Percentiles rank a stretch among this genome's conserved stretches.
Conservation (phyloP, 2,888 invertebrate species). For the Adelognathus sp. region DNA sequence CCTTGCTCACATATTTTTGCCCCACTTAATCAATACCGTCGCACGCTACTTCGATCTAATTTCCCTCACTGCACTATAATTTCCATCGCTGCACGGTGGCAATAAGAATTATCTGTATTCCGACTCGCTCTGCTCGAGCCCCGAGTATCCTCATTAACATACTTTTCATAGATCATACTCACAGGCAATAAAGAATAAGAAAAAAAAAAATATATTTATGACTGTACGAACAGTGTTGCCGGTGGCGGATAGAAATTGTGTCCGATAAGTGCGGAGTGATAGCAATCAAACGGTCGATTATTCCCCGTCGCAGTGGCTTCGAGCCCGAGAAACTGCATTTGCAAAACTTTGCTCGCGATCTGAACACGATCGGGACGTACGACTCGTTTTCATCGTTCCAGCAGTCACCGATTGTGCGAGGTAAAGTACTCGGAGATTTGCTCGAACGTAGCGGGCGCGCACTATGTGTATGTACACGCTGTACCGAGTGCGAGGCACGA, state of each 20-base stretch:
- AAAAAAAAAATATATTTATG: not conserved
- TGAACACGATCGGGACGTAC: constrained; percentile 51
- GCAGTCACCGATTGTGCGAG: constrained; percentile 44
- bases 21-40: not conserved
- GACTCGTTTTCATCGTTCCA: constrained; percentile 34
- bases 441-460: constrained; percentile 32
- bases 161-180: constrained; percentile 30
- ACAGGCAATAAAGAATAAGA: not conserved
- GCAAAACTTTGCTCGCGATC: constrained; percentile 31
- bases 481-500: constrained; percentile 18
- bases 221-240: constrained; percentile 33
- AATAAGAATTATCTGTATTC: constrained; percentile 34
- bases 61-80: constrained; percentile 6
- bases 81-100: constrained; percentile 27
- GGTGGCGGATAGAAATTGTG: constrained; percentile 46
- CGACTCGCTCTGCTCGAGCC: constrained; percentile 22
- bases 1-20: not conserved
- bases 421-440: constrained; percentile 41
- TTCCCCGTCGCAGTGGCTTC: constrained; percentile 18
- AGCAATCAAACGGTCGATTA: constrained; percentile 56
- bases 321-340: constrained; percentile 11
- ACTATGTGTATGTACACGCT: not conserved
- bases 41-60: constrained; percentile 1
- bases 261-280: constrained; percentile 55
- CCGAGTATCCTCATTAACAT: constrained; percentile 46